Evolutionary conservation across 92 coral and sea anemone genomes (phyloP).

Genomic region (Parazoanthus atlanticus): DNA sequence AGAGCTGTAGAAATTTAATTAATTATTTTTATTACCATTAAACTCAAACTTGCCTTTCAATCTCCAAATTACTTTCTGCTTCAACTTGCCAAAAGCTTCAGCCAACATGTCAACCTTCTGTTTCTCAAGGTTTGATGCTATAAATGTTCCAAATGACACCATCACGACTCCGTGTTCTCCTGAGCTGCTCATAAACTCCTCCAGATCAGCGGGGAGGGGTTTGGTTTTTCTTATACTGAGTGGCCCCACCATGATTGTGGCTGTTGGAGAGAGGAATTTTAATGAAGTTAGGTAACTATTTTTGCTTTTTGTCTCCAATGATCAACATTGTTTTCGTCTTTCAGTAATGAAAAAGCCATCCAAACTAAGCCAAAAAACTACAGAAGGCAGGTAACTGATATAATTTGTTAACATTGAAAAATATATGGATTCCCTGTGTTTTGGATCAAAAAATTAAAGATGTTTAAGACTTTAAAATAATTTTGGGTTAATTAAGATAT

Average conservation of each 20-base stretch:
- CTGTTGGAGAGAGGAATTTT: neutral
- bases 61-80: constrained; percentile 74
- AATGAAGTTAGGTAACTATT: too few species aligned
- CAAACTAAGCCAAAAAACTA: too few species aligned
- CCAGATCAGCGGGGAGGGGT: constrained; percentile 56
- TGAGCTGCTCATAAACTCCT: constrained; percentile 52
- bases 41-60: constrained; percentile 45
- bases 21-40: neutral
- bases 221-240: constrained; percentile 38
- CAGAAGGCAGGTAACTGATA: too few species aligned
- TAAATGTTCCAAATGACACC: constrained; percentile 71
- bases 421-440: too few species aligned
- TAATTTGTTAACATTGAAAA: too few species aligned
- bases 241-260: constrained; percentile 62
- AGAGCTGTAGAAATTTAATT: neutral
- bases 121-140: constrained; percentile 39
- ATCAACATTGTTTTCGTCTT: too few species aligned
- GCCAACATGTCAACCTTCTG: constrained; percentile 64
- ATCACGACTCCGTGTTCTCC: constrained; percentile 72
- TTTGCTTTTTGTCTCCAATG: too few species aligned
- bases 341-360: too few species aligned
- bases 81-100: constrained; percentile 67
- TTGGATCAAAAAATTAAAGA: too few species aligned
- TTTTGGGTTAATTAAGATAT: too few species aligned
- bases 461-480: too few species aligned